Conservation (phyloP, 2,113 vertebrate species). For the Thalassarche chlororhynchos region DNA sequence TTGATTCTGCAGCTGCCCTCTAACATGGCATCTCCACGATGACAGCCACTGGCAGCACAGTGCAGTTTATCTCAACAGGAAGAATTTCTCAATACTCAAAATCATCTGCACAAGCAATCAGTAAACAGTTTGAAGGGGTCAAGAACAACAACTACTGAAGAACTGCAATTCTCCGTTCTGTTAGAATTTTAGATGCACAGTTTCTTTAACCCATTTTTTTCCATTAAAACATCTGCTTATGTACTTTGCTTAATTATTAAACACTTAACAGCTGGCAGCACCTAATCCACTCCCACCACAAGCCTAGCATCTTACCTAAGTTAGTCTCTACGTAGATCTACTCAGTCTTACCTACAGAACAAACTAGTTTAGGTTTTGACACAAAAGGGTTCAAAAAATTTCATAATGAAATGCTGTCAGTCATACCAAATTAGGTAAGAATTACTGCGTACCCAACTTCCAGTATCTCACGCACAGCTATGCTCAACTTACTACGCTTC, state of each 20-base stretch:
- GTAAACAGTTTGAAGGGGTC: neutral
- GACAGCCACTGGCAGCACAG: neutral
- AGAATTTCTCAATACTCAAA: neutral
- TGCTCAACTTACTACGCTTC: neutral
- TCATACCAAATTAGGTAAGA: neutral
- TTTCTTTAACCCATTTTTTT: neutral
- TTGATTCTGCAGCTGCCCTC: neutral
- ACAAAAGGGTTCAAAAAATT: neutral
- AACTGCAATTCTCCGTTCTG: neutral
- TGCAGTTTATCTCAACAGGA: neutral
- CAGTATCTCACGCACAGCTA: neutral
- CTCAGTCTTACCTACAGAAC: neutral
- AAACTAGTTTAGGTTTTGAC: neutral
- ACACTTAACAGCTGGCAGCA: neutral
- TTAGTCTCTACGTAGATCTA: neutral
- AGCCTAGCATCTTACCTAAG: neutral
- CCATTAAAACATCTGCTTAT: neutral
- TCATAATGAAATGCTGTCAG: neutral
- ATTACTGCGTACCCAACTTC: accelerated
- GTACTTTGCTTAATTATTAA: neutral
- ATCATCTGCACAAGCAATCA: neutral
- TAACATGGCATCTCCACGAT: neutral
- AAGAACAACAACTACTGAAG: neutral
- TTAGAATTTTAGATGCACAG: neutral
- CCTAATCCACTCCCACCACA: neutral